Conservation (phyloP, 2,888 invertebrate genomes). For the Xestia rhomboidea region DNA sequence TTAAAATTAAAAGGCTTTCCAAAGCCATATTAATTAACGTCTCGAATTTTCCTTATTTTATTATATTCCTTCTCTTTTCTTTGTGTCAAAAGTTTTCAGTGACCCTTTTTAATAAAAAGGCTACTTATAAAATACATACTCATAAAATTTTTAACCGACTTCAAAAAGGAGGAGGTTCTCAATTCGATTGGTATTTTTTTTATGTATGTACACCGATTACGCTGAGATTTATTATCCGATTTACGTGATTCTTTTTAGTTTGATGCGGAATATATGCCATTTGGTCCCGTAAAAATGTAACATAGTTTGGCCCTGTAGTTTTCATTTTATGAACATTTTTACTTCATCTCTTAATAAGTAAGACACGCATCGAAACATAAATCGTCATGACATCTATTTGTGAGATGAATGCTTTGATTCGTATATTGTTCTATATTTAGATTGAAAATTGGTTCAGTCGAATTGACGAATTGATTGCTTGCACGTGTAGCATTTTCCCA, state of each 20-base stretch:
- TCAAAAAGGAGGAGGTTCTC: too few relatives aligned
- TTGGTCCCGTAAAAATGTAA: too few relatives aligned
- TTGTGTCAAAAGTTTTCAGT: constrained; percentile 2
- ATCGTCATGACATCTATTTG: constrained; percentile 10
- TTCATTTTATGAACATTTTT: too few relatives aligned
- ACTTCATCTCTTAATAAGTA: too few relatives aligned
- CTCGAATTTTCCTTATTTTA: background rate
- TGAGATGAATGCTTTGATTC: constrained; percentile 31
- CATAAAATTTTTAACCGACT: too few relatives aligned
- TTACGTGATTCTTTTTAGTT: too few relatives aligned
- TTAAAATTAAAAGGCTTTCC: constrained; percentile 19
- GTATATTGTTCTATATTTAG: constrained; percentile 71
- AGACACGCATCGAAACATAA: constrained; percentile 33
- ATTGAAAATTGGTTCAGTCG: constrained; percentile 73
- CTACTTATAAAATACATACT: background rate
- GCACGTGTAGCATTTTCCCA: constrained; percentile 77
- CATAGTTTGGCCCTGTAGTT: too few relatives aligned
- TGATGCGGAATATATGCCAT: too few relatives aligned
- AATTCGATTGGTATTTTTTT: too few relatives aligned
- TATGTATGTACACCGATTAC: too few relatives aligned
- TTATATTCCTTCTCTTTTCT: background rate
- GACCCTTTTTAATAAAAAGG: background rate
- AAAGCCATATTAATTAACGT: constrained; percentile 28
- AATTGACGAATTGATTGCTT: constrained; percentile 73
- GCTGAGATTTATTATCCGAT: too few relatives aligned